Conservation (phyloP, 2,113 vertebrate species). For the Colistium nudipinnis region DNA sequence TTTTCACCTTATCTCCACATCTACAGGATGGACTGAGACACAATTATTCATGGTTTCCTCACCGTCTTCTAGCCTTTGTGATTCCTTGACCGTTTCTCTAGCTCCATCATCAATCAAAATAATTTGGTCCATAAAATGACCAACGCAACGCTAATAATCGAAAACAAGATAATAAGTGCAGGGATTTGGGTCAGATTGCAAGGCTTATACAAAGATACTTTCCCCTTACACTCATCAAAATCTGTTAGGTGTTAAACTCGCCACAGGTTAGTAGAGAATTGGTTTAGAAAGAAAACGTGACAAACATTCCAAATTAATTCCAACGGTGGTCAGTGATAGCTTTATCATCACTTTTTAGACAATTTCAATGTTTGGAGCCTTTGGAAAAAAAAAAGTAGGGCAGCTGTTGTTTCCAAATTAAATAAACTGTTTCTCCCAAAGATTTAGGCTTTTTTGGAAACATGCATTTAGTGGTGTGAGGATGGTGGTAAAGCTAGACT, state of each 20-base stretch:
- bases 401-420: conserved; percentile 69
- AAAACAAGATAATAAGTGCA: no score
- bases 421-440: conserved; percentile 67
- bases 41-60: no score
- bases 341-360: conserved; percentile 27
- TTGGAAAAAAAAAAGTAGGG: conserved; percentile 55
- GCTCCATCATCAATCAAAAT: no score
- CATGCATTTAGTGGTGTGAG: conserved; percentile 79
- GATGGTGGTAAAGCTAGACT: conserved; percentile 72
- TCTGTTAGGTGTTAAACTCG: conserved; percentile 40
- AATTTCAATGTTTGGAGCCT: conserved; percentile 30
- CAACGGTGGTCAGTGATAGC: conserved; percentile 18
- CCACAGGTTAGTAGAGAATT: conserved; percentile 18
- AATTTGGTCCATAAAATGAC: no score
- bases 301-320: conserved; percentile 29
- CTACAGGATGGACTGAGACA: no score
- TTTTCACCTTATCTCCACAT: no score
- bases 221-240: conserved; percentile 24
- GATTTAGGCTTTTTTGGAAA: conserved; percentile 68
- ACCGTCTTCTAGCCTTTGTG: no score
- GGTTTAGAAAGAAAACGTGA: conserved; percentile 26
- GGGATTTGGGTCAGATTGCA: conserved; percentile 37
- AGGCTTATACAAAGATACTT: conserved; percentile 25
- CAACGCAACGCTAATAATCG: no score
- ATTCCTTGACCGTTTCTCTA: no score